Evolutionary conservation across 1,140 invertebrate genomes (phyloP), one percentile per base, ranked within the genome.

Genomic region (Camponotus pennsylvanicus): DNA sequence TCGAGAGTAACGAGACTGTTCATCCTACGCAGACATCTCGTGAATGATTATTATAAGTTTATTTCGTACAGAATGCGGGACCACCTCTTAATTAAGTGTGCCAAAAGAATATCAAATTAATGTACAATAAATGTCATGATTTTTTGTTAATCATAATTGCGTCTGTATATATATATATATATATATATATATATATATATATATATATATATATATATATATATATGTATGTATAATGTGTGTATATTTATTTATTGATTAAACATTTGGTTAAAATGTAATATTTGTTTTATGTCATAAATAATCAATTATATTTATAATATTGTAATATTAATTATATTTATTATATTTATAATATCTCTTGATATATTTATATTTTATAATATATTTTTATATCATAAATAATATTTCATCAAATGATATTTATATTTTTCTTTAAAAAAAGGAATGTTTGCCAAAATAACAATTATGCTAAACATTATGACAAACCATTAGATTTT

Each of bases 1-100:
- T 59, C 45, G 49, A 63, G 37, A 37, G 87, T 89, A 89, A 89
- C 86, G 82, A 86, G 83, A 70, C 37, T 27, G 64, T 59, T 88
- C 88, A 61, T 83, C 88, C 88, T 77, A 89, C 84, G 59, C 77
- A 6, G 32, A 34, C 13, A 61, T 80, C 55, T n/a, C 79, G 52
- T 27, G 18, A 63, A 83, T 40, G 55, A 75, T 73, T 45, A 73
- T 73, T 32, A 73, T 63, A 63, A 59, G 63, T 83, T 73, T 82
- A 61, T 61, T 82, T 82, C 13, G 32, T 59, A 6, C 63, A 57
- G 18, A 49, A 18, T 34, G 37, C 34, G n/a, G 21, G 13, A 27
- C 18, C 61, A 18, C 40, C 21, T 37, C 61, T 49, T 79, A 67
- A 79, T 79, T 67, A 79, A 78, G 55, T 55, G 32, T 67, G 8